phyloP scores from a whole-genome alignment of 2,797 vertebrate species.

The Pseudocheirus occidentalis region DNA sequence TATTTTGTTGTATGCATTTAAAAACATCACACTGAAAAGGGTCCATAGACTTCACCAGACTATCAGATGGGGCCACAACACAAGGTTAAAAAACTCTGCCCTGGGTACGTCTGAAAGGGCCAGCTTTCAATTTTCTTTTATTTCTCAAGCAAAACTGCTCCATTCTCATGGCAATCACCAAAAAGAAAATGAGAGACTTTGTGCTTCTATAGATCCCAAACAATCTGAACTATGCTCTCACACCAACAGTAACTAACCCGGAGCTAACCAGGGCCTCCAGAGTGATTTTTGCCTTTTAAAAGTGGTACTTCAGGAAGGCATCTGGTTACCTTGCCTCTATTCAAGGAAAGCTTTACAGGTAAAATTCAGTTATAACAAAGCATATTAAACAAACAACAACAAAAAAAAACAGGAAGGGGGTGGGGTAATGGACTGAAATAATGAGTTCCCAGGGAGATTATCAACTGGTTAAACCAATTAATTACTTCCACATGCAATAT shows the following conservation, averaged over 20 bases:
- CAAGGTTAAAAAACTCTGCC: not conserved
- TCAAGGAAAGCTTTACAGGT: not conserved
- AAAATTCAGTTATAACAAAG: constrained; percentile 21
- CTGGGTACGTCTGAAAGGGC: not conserved
- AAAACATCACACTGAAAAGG: not conserved
- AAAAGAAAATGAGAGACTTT: constrained; percentile 34
- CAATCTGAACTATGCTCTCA: constrained; percentile 9
- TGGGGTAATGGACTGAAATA: constrained; percentile 38
- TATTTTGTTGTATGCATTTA: not conserved
- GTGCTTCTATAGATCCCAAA: constrained; percentile 15
- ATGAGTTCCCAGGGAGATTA: not conserved
- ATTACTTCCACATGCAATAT: constrained; percentile 25
- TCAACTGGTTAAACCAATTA: constrained; percentile 31
- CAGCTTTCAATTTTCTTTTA: constrained; percentile 21
- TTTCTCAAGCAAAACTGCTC: not conserved
- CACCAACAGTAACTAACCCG: constrained; percentile 1
- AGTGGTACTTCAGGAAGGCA: not conserved
- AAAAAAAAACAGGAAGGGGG: not conserved
- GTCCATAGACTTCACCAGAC: not conserved
- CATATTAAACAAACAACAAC: constrained; percentile 3
- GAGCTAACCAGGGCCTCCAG: not conserved
- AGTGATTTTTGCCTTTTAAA: constrained; percentile 19
- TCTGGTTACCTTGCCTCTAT: not conserved
- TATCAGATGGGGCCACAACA: not conserved
- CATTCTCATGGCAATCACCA: not conserved